Percentiles rank a stretch among this genome's conserved stretches.
Evolutionary conservation across 2,113 vertebrate genomes (phyloP).

Genomic region (Phainopepla nitens): DNA sequence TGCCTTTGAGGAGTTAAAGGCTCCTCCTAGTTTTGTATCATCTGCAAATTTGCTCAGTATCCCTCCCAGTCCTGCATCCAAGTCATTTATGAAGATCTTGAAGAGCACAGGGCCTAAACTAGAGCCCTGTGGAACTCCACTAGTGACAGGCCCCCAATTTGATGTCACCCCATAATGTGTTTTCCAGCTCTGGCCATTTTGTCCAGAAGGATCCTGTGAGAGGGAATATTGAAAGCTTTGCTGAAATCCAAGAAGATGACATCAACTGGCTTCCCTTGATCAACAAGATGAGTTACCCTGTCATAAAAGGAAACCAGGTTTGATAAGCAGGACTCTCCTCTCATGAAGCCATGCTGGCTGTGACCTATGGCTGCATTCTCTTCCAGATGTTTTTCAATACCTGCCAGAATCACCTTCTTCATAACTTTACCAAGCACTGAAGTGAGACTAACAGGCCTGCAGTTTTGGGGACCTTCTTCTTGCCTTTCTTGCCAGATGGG

Average conservation of each 20-base stretch:
- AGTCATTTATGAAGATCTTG: neutral
- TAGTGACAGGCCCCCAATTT: neutral
- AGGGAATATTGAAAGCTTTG: neutral
- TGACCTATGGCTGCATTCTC: neutral
- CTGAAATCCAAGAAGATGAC: neutral
- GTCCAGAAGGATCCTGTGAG: neutral
- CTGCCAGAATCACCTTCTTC: neutral
- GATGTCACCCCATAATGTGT: neutral
- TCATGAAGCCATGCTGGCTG: neutral
- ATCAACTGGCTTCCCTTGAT: neutral
- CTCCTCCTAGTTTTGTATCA: neutral
- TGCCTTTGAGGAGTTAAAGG: neutral
- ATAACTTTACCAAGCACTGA: neutral
- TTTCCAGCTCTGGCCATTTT: neutral
- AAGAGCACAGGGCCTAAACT: neutral
- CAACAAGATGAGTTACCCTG: neutral
- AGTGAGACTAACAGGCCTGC: neutral
- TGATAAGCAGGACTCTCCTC: neutral
- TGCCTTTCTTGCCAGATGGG: neutral
- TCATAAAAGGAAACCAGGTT: neutral
- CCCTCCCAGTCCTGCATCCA: neutral
- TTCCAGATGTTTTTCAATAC: neutral
- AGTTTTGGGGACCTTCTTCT: neutral
- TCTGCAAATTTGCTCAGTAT: neutral
- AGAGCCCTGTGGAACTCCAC: neutral